Conservation (phyloP, 2,113 vertebrate species). For the Haliaeetus leucogaster region DNA sequence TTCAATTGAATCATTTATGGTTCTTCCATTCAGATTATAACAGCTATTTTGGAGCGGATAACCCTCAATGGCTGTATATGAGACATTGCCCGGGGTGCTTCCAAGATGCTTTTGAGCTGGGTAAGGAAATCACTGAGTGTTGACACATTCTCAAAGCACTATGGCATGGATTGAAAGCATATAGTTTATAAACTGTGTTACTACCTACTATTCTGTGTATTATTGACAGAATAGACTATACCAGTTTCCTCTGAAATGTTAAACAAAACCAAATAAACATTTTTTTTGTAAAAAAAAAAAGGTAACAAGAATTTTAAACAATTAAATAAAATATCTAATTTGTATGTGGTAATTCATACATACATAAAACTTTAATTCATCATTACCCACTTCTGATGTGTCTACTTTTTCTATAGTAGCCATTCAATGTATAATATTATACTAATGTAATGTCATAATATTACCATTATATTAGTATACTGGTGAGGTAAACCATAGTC, state of each 20-base stretch:
- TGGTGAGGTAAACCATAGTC: neutral
- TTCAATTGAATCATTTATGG: constrained; percentile 66
- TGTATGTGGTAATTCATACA: neutral
- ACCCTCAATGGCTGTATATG: constrained; percentile 63
- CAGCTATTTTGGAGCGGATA: constrained; percentile 63
- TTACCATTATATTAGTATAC: neutral
- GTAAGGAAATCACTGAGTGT: constrained; percentile 54
- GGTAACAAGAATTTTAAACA: neutral
- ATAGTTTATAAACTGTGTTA: neutral
- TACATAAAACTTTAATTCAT: neutral
- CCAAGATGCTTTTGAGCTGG: constrained; percentile 66
- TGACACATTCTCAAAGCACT: constrained; percentile 56
- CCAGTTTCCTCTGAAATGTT: neutral
- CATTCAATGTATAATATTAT: constrained; percentile 61
- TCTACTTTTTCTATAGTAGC: neutral
- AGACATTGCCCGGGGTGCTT: constrained; percentile 61
- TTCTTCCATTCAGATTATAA: constrained; percentile 66
- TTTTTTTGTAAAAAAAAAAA: neutral
- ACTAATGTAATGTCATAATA: neutral
- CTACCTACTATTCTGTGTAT: neutral
- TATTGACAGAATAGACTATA: neutral
- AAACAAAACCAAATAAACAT: neutral
- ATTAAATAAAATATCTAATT: neutral
- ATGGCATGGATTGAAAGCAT: constrained; percentile 27
- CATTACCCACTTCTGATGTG: neutral